These are phyloP conservation scores for Nothocercus julius DNA, from an alignment of 2,113 vertebrate genomes.

Conservation along the genomic window DNA sequence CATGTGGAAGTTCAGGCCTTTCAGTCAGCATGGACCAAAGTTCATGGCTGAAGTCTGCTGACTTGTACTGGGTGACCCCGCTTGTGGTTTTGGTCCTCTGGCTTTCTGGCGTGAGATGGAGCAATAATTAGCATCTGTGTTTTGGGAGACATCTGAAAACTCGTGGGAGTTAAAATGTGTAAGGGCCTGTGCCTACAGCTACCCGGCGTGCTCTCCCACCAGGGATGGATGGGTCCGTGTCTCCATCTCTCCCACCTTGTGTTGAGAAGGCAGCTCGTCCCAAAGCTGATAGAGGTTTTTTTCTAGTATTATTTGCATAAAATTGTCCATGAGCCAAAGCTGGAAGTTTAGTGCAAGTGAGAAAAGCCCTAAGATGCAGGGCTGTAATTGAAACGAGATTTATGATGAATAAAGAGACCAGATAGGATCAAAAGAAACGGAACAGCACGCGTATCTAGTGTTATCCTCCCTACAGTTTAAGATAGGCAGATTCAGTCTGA, in stretches of 20 bases:
- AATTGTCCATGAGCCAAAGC: background rate
- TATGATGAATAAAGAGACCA: rapidly evolving
- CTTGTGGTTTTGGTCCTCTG: background rate
- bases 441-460: background rate
- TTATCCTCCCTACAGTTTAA: background rate
- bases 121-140: rapidly evolving
- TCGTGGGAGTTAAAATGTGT: background rate
- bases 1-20: background rate
- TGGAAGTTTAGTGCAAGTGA: background rate
- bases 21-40: background rate
- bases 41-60: background rate
- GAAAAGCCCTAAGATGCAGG: background rate
- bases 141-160: background rate
- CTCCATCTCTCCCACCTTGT: background rate
- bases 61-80: background rate
- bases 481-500: background rate
- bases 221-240: background rate
- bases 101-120: background rate
- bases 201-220: background rate
- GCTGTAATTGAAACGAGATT: background rate
- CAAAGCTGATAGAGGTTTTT: background rate
- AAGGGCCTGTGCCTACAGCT: background rate
- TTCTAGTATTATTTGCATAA: background rate
- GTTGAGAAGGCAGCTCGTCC: background rate
- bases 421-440: background rate